A percentile compares a stretch with the other conserved stretches of the same genome.
phyloP scores from a whole-genome alignment of 2,113 vertebrate genomes.

The Pao palembangensis region DNA sequence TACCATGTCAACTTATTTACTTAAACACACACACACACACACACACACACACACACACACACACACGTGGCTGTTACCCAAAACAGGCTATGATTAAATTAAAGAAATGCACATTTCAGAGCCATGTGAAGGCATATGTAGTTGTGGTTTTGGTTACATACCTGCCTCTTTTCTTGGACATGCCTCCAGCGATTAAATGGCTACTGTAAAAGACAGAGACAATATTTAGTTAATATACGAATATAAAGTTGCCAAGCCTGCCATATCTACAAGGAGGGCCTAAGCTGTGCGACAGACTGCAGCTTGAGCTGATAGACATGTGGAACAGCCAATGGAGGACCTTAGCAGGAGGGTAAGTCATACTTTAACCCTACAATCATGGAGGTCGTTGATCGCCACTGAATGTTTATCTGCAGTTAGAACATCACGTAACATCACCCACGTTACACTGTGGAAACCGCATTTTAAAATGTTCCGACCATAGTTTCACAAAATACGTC shows the following conservation, averaged over 20 bases:
- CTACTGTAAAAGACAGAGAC: slow-evolving; percentile 39
- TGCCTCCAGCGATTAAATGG: slow-evolving; percentile 73
- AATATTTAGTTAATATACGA: slow-evolving; percentile 22
- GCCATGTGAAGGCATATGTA: slow-evolving; percentile 1
- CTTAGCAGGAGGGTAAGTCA: slow-evolving; percentile 39
- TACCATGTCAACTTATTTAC: too few relatives aligned
- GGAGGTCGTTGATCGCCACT: slow-evolving; percentile 48
- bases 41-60: too few relatives aligned
- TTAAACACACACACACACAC: too few relatives aligned
- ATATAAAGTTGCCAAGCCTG: slow-evolving; percentile 21
- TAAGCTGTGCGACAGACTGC: slow-evolving; percentile 3
- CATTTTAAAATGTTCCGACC: too few relatives aligned
- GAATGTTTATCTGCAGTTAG: neutral
- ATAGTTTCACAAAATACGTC: slow-evolving; percentile 10
- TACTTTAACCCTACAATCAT: slow-evolving; percentile 29
- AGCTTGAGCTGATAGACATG: slow-evolving; percentile 35
- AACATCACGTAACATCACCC: neutral
- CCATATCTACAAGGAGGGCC: slow-evolving; percentile 11
- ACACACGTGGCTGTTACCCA: too few relatives aligned
- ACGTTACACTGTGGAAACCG: too few relatives aligned
- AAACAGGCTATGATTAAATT: too few relatives aligned
- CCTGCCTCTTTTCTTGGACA: slow-evolving; percentile 84
- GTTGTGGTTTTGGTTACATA: slow-evolving; percentile 50
- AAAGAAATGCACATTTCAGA: neutral
- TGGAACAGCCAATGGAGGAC: slow-evolving; percentile 44